phyloP scores from a whole-genome alignment of 1,140 invertebrate species.

The Tyrophagus putrescentiae region DNA sequence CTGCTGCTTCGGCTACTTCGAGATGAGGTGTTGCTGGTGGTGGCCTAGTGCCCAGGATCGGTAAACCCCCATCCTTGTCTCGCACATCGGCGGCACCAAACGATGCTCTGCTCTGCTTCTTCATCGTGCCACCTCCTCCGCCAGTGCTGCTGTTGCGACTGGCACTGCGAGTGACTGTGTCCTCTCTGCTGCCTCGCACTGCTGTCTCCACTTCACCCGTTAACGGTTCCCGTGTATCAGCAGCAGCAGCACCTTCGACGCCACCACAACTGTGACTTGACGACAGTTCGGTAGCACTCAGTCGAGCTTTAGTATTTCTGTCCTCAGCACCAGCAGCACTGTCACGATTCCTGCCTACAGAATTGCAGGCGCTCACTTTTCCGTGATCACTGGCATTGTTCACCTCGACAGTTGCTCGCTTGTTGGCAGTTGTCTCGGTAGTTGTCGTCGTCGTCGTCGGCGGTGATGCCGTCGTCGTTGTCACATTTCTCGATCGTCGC shows the following conservation, averaged over 20 bases:
- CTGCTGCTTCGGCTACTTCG: too few relatives aligned
- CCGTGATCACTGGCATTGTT: neutral
- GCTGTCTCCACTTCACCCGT: too few relatives aligned
- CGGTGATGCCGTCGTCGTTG: neutral
- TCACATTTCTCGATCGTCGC: neutral
- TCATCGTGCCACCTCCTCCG: too few relatives aligned
- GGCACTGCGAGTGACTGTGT: neutral
- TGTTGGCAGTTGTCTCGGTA: too few relatives aligned
- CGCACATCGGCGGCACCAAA: too few relatives aligned
- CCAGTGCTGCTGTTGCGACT: neutral
- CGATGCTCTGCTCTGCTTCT: too few relatives aligned
- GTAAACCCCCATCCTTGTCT: neutral
- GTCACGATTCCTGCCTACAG: conserved; percentile 1
- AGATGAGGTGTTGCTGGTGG: neutral
- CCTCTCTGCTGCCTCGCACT: too few relatives aligned
- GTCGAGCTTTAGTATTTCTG: conserved; percentile 1
- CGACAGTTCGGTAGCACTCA: too few relatives aligned
- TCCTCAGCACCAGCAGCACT: neutral
- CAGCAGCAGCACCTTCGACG: neutral
- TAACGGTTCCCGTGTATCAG: too few relatives aligned
- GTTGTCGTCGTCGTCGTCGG: neutral
- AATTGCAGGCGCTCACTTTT: neutral
- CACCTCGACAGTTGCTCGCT: neutral
- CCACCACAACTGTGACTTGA: too few relatives aligned
- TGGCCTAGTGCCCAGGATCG: neutral